Percentiles rank a stretch among this genome's conserved stretches.
Conservation (phyloP, 64 coral and sea anemone genomes). For the Stylophora pistillata region DNA sequence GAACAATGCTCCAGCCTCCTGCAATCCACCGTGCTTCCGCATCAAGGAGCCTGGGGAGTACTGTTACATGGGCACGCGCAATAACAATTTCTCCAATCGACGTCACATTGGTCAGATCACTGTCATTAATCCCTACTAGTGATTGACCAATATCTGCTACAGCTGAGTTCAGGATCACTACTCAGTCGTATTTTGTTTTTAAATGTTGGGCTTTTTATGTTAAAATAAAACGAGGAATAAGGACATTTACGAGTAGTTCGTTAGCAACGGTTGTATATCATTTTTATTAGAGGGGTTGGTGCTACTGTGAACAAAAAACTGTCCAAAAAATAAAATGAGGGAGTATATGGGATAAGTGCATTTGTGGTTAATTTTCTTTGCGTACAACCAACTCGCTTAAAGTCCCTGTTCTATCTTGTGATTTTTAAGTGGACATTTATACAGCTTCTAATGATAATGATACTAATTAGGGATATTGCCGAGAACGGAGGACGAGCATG, state of each 20-base stretch:
- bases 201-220: neutral
- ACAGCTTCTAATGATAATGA: too few relatives aligned
- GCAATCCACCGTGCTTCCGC: conserved; percentile 48
- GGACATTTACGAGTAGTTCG: too few relatives aligned
- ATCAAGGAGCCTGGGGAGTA: conserved; percentile 29
- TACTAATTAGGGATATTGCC: too few relatives aligned
- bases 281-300: too few relatives aligned
- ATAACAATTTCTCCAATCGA: conserved; percentile 48
- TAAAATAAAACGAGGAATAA: conserved; percentile 9
- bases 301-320: too few relatives aligned
- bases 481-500: too few relatives aligned
- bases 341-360: neutral
- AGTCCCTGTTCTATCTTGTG: too few relatives aligned
- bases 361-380: neutral
- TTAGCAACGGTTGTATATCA: neutral
- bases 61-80: conserved; percentile 36
- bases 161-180: conserved; percentile 15
- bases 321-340: too few relatives aligned
- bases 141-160: neutral
- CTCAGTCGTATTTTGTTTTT: neutral
- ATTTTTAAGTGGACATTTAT: too few relatives aligned
- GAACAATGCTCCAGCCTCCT: conserved; percentile 47
- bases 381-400: too few relatives aligned
- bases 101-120: conserved; percentile 41
- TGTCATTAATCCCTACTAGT: conserved; percentile 17